Conservation (phyloP, 2,888 invertebrate species). For the Timema podura region DNA sequence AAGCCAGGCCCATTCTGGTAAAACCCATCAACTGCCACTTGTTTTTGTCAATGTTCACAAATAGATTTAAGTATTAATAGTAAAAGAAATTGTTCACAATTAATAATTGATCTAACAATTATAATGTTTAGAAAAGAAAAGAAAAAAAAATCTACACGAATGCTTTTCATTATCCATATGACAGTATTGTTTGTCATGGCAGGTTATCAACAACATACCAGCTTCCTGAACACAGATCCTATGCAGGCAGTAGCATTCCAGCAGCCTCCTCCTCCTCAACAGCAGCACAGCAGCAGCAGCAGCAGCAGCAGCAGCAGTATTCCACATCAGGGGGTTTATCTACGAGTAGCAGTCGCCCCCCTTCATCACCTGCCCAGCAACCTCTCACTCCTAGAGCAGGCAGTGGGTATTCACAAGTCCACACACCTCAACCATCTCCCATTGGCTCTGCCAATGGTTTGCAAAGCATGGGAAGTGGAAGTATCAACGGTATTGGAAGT, state of each 20-base stretch:
- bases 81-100: too few species aligned
- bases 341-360: constrained; percentile 26
- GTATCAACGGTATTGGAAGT: constrained; percentile 10
- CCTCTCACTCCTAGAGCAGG: constrained; percentile 30
- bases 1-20: too few species aligned
- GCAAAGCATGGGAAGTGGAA: background rate
- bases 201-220: constrained; percentile 30
- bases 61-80: too few species aligned
- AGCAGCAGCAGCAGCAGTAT: constrained; percentile 27
- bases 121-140: too few species aligned
- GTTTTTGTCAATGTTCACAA: too few species aligned
- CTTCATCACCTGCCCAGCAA: constrained; percentile 31
- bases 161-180: too few species aligned
- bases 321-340: background rate
- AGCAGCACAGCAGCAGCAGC: constrained; percentile 17
- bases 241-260: constrained; percentile 19
- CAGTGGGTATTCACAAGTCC: constrained; percentile 29
- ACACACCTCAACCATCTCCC: constrained; percentile 36
- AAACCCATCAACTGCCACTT: too few species aligned
- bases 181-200: background rate
- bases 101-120: too few species aligned
- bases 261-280: constrained; percentile 19
- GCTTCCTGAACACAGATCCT: constrained; percentile 20
- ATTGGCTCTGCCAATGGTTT: constrained; percentile 25
- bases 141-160: too few species aligned